phyloP scores from a whole-genome alignment of 2,113 vertebrate genomes.

The Archilochus colubris region DNA sequence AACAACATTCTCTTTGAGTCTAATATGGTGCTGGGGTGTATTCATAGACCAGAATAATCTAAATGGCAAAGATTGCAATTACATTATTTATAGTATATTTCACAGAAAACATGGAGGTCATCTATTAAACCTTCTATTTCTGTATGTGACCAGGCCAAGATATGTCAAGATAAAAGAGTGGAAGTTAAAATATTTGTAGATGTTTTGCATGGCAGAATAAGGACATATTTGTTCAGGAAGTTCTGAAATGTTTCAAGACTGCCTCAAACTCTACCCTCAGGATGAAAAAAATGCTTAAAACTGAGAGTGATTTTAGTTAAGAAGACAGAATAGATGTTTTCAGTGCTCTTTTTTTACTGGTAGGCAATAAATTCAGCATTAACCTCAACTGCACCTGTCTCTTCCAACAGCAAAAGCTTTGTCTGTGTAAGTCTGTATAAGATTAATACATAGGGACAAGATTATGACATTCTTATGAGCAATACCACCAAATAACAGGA shows the following conservation, averaged over 20 bases:
- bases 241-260: neutral
- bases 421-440: neutral
- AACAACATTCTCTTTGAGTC: neutral
- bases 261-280: neutral
- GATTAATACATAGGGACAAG: neutral
- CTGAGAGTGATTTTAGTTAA: neutral
- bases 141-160: neutral
- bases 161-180: neutral
- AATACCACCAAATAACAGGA: neutral
- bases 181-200: neutral
- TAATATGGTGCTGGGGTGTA: neutral
- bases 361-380: neutral
- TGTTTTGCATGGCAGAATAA: neutral
- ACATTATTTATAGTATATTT: neutral
- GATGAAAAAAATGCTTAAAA: neutral
- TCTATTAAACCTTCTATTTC: neutral
- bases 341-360: neutral
- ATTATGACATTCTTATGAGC: neutral
- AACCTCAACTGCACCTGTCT: neutral
- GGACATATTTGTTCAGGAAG: slow-evolving; percentile 11
- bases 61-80: neutral
- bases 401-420: neutral
- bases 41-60: neutral
- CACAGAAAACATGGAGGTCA: neutral
- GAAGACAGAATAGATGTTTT: neutral